Evolutionary conservation across 2,113 vertebrate species (phyloP).

Genomic region (Dasyurus viverrinus): DNA sequence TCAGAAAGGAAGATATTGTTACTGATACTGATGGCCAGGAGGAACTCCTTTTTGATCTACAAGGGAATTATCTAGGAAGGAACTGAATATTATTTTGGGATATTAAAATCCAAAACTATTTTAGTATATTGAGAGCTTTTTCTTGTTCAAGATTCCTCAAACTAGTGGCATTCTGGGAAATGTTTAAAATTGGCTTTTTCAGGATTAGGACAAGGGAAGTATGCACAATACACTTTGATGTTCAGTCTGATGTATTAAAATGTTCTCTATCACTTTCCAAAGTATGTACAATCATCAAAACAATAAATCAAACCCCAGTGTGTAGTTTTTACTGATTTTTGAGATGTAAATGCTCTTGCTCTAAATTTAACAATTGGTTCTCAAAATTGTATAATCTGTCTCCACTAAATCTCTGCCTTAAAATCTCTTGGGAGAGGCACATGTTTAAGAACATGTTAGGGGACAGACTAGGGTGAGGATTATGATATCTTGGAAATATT

Average conservation of each 20-base stretch:
- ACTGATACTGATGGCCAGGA: neutral
- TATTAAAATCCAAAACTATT: neutral
- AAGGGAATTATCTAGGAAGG: neutral
- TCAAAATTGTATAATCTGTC: neutral
- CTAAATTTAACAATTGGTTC: no score
- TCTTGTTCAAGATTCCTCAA: neutral
- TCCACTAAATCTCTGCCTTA: neutral
- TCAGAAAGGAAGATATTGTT: neutral
- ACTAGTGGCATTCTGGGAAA: neutral
- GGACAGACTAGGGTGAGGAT: neutral
- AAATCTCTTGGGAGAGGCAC: neutral
- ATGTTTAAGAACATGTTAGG: neutral
- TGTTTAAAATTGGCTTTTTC: neutral
- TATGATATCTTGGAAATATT: neutral
- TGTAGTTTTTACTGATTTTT: neutral
- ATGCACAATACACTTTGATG: neutral
- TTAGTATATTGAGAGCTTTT: neutral
- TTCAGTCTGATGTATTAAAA: neutral
- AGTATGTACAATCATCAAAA: neutral
- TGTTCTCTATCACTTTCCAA: neutral
- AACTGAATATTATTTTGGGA: neutral
- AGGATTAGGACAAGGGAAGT: neutral
- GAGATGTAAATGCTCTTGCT: no score
- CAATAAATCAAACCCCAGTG: neutral
- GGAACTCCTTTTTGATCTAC: neutral